A percentile compares a stretch with the other conserved stretches of the same genome.
Evolutionary conservation across 1,140 invertebrate genomes (phyloP).

Genomic region (Holcopasites calliopsidis): DNA sequence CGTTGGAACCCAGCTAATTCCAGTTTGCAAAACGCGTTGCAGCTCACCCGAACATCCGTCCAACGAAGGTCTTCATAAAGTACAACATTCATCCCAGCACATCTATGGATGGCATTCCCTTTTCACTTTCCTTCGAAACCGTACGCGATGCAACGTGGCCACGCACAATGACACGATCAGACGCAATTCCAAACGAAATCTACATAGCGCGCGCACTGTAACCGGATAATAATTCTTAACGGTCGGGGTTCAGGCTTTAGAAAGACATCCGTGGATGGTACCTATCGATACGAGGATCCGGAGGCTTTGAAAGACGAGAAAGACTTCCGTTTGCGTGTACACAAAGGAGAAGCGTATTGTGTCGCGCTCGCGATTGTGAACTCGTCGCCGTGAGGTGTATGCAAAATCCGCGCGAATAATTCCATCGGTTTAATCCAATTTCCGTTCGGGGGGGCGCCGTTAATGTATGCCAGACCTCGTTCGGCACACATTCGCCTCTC

Average conservation of each 20-base stretch:
- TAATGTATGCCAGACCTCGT: slow-evolving; percentile 62
- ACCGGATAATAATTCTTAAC: slow-evolving; percentile 58
- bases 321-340: slow-evolving; percentile 47
- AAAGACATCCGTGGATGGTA: slow-evolving; percentile 34
- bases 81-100: too few species aligned
- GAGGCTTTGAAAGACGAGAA: slow-evolving; percentile 33
- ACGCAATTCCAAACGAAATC: slow-evolving; percentile 10
- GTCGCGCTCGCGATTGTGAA: slow-evolving; percentile 23
- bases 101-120: too few species aligned
- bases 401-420: slow-evolving; percentile 65
- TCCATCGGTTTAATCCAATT: slow-evolving; percentile 62
- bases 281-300: slow-evolving; percentile 51
- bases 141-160: not conserved
- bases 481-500: slow-evolving; percentile 51
- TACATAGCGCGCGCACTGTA: slow-evolving; percentile 35
- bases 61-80: too few species aligned
- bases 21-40: too few species aligned
- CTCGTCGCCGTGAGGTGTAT: slow-evolving; percentile 44
- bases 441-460: slow-evolving; percentile 41
- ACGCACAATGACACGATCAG: slow-evolving; percentile 1
- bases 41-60: too few species aligned
- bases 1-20: too few species aligned
- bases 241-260: slow-evolving; percentile 28
- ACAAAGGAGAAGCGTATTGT: slow-evolving; percentile 43
- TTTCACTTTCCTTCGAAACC: not conserved